A percentile compares a stretch with the other conserved stretches of the same genome.
Evolutionary conservation across 1,140 invertebrate species (phyloP).

Genomic region (Riptortus pedestris): DNA sequence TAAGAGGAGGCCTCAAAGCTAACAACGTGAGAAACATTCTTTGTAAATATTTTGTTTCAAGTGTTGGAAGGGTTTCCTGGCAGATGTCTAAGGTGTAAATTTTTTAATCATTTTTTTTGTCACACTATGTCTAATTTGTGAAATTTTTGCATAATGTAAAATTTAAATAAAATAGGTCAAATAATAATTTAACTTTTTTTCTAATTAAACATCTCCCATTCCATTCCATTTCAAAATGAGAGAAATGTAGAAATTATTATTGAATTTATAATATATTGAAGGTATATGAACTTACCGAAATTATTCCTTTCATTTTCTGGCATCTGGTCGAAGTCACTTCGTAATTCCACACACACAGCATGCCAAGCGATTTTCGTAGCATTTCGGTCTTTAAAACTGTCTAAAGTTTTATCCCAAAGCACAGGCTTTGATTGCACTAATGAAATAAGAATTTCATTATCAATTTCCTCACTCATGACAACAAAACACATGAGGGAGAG

Average conservation of each 20-base stretch:
- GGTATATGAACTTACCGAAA: background rate
- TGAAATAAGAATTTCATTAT: background rate
- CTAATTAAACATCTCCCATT: background rate
- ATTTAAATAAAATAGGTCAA: background rate
- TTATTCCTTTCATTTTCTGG: background rate
- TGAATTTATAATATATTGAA: background rate
- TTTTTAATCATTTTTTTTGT: background rate
- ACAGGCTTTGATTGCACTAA: background rate
- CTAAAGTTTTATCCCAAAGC: background rate
- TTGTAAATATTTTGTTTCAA: slow-evolving; percentile 17
- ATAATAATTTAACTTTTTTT: background rate
- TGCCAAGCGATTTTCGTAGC: background rate
- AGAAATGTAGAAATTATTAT: background rate
- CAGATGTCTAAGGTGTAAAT: background rate
- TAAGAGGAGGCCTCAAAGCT: slow-evolving; percentile 10
- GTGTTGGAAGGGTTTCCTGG: slow-evolving; percentile 8
- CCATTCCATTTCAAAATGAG: background rate
- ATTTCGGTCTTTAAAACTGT: background rate
- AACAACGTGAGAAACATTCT: slow-evolving; percentile 22
- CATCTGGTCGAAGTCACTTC: background rate
- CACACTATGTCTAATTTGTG: background rate
- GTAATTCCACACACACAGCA: background rate
- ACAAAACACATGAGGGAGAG: background rate
- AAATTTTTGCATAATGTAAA: background rate
- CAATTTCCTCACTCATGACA: background rate